A percentile compares a stretch with the other conserved stretches of the same genome.
These are phyloP conservation scores for Hecatera dysodea DNA, from an alignment of 2,888 invertebrate species.

Conservation along the genomic window DNA sequence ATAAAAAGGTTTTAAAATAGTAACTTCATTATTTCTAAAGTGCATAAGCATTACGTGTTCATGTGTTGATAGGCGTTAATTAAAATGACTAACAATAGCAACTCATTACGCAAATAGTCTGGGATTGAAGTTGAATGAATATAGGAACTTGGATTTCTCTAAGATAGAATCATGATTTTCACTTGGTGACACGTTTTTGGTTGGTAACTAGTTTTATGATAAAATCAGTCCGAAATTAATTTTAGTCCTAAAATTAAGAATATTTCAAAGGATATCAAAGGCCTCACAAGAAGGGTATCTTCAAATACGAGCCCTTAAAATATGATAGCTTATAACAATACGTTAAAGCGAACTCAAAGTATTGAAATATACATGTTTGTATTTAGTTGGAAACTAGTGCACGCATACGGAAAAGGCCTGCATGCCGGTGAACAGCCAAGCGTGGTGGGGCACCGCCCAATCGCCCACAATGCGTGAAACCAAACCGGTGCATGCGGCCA, in stretches of 20 bases:
- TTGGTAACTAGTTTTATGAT: not conserved
- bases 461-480: constrained; percentile 72
- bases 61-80: constrained; percentile 28
- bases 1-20: not conserved
- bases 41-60: not conserved
- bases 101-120: constrained; percentile 31
- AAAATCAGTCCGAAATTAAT: not conserved
- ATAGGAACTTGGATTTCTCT: constrained; percentile 4
- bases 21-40: constrained; percentile 17
- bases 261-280: constrained; percentile 17
- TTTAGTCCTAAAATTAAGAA: not conserved
- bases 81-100: constrained; percentile 35
- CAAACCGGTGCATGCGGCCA: constrained; percentile 69
- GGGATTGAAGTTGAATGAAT: constrained; percentile 23
- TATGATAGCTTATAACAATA: constrained; percentile 23
- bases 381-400: constrained; percentile 73
- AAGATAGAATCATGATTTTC: constrained; percentile 31
- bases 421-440: constrained; percentile 74
- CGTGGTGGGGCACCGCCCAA: constrained; percentile 74
- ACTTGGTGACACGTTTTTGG: constrained; percentile 3
- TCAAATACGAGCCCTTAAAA: constrained; percentile 16
- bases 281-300: constrained; percentile 1
- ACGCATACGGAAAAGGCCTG: constrained; percentile 80
- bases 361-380: constrained; percentile 68
- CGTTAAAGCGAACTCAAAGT: constrained; percentile 59